A percentile compares a stretch with the other conserved stretches of the same genome.
Evolutionary conservation across 2,888 invertebrate genomes (phyloP).

Genomic region (Erebia epiphron): DNA sequence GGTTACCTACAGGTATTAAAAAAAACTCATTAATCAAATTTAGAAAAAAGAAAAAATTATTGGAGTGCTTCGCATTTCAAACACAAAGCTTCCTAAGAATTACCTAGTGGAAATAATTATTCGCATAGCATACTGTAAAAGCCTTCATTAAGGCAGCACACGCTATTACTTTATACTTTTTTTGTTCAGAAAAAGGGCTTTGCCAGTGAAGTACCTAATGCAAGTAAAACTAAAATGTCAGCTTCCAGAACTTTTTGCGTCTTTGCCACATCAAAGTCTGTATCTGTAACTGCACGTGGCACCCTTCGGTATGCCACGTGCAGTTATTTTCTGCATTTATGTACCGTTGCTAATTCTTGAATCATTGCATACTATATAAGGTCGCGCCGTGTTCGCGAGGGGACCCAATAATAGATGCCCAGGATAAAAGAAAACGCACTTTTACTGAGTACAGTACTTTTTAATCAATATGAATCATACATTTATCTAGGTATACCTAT

Average conservation of each 20-base stretch:
- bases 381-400: slow-evolving; percentile 14
- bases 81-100: not conserved
- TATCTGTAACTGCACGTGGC: too few relatives aligned
- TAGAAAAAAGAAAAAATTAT: too few relatives aligned
- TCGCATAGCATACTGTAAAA: not conserved
- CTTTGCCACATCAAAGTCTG: slow-evolving; percentile 28
- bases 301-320: slow-evolving; percentile 59
- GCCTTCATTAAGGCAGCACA: not conserved
- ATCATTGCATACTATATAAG: slow-evolving; percentile 33
- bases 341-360: slow-evolving; percentile 58
- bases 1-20: too few relatives aligned
- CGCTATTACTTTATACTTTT: not conserved
- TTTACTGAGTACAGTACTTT: not conserved
- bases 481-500: too few relatives aligned
- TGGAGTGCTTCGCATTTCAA: not conserved
- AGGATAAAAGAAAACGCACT: not conserved
- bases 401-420: slow-evolving; percentile 17
- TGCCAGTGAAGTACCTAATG: not conserved
- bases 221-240: not conserved
- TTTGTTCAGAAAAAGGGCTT: not conserved
- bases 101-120: not conserved
- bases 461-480: not conserved
- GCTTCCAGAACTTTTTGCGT: slow-evolving; percentile 30
- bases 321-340: slow-evolving; percentile 63
- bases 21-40: too few relatives aligned